Evolutionary conservation across 2,113 vertebrate species (phyloP).

Genomic region (Chionis minor): DNA sequence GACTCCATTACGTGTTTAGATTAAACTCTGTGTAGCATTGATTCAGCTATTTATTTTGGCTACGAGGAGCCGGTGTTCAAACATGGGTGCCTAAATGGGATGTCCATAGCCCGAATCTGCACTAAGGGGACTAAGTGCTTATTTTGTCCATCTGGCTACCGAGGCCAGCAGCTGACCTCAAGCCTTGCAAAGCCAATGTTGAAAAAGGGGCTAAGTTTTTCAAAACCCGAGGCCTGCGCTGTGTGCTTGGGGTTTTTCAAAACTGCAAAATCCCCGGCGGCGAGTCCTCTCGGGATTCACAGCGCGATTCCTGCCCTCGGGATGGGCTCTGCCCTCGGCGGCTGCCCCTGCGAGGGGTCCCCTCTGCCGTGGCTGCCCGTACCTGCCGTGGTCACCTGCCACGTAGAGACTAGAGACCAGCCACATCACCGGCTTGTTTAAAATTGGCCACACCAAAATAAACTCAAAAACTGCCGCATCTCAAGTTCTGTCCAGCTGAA

Average conservation of each 20-base stretch:
- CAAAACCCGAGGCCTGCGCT: neutral
- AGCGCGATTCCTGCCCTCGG: no score
- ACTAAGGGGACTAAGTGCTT: neutral
- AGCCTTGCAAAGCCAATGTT: neutral
- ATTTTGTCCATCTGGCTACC: neutral
- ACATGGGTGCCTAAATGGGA: slow-evolving; percentile 11
- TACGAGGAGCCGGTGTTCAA: neutral
- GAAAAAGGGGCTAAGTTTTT: neutral
- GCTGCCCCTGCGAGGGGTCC: no score
- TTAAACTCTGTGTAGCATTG: slow-evolving; percentile 52
- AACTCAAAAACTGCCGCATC: neutral
- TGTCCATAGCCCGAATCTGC: neutral
- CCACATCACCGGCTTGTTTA: no score
- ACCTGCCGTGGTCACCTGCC: no score
- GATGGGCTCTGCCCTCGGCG: no score
- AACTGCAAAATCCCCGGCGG: neutral
- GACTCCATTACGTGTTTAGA: slow-evolving; percentile 45
- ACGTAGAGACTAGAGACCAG: no score
- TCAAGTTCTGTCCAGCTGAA: neutral
- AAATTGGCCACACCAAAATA: neutral
- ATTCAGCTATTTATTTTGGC: slow-evolving; percentile 65
- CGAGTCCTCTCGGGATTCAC: no score
- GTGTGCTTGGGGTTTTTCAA: neutral
- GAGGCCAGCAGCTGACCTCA: neutral
- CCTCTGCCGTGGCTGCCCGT: no score